Percentiles rank a stretch among this genome's conserved stretches.
Evolutionary conservation across 2,113 vertebrate genomes (phyloP).

Genomic region (Thymallus thymallus): DNA sequence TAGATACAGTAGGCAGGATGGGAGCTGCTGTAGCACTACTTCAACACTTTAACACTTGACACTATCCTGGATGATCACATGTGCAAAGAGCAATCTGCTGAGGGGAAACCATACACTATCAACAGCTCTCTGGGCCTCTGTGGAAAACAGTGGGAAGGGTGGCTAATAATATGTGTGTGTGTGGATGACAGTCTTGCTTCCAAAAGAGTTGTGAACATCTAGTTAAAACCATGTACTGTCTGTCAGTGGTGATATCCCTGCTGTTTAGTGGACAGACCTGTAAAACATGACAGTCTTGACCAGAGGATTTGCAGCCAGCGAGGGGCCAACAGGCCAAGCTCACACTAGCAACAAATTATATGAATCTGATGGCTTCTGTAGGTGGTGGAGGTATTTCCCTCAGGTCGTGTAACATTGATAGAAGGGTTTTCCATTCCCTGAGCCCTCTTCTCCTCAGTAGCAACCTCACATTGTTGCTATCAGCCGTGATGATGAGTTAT

Average conservation of each 20-base stretch:
- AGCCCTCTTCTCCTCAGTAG: neutral
- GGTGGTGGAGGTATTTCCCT: too few relatives aligned
- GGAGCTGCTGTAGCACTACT: neutral
- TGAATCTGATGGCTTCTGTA: too few relatives aligned
- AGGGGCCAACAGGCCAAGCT: neutral
- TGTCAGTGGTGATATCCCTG: neutral
- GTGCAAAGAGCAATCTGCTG: neutral
- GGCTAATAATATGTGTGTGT: too few relatives aligned
- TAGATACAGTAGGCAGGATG: too few relatives aligned
- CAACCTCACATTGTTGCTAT: neutral
- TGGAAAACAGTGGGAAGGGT: neutral
- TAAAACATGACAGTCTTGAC: neutral
- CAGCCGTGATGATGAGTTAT: neutral
- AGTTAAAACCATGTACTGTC: too few relatives aligned
- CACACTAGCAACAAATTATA: neutral
- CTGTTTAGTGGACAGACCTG: neutral
- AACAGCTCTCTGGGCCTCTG: neutral
- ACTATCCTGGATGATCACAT: too few relatives aligned
- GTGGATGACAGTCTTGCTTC: too few relatives aligned
- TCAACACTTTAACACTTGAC: neutral
- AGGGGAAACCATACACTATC: too few relatives aligned
- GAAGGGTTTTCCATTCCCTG: neutral
- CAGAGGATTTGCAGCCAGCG: neutral
- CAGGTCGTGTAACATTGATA: neutral
- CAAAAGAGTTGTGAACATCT: neutral